Evolutionary conservation across 2,113 vertebrate genomes (phyloP), one percentile per base, ranked within the genome.

Genomic region (Bagarius yarrelli): DNA sequence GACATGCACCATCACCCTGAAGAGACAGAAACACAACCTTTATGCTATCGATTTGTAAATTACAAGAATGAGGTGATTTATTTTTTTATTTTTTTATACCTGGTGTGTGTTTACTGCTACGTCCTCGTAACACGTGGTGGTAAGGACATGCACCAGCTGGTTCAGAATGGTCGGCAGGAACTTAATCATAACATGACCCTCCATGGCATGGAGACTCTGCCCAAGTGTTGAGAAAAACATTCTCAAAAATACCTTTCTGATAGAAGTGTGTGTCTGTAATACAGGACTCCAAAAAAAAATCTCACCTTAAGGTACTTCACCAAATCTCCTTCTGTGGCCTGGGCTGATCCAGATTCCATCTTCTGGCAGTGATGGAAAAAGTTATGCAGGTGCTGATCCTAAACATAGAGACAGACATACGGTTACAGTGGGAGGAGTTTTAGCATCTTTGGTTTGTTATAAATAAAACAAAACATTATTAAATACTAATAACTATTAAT

Each of bases 301-400:
- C 61, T 77, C 61, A 99, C 98, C 96, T 99, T 99, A 76, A 99
- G 94, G 88, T 96, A 99, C 89, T 99, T 99, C 5, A 99, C 94
- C 83, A 99, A 94, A 82, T 96, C 96, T 25, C 90, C 94, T 82
- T 96, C 97, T 59, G 93, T 89, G 44, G 94, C 94, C 84, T 92
- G 94, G 77, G 94, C 94, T 81, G 94, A 94, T 0, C 69, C 81
- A 13, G 90, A 92, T 78, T 97, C 93, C 4, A 95, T 95, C 91
- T 90, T 95, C 85, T 98, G 95, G 89, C 95, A 97, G 89, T 98
- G 97, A 71, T 97, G 94, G 88, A 99, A 99, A 89, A 99, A 99
- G 87, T 99, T 98, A 90, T 99, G 95, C 84, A 99, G 91, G 85
- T 99, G 98, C 79, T 98, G 98, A 87, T 99, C 98, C 97, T 99